Evolutionary conservation across 2,888 invertebrate genomes (phyloP).

Genomic region (Sinentomon sp.): DNA sequence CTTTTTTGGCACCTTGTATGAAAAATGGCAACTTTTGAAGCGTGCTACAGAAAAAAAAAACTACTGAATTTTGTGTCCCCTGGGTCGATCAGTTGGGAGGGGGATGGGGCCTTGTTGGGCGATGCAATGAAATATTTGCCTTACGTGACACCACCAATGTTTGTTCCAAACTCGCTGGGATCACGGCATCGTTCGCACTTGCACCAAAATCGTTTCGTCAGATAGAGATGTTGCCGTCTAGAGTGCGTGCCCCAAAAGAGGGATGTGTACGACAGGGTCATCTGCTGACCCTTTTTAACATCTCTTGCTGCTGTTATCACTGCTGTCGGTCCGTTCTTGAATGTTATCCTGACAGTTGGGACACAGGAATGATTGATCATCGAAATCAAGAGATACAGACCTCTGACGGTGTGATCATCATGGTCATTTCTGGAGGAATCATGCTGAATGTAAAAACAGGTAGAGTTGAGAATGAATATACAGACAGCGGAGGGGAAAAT

Average conservation of each 20-base stretch:
- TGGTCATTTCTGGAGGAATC: too few species aligned
- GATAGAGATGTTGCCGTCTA: slow-evolving; percentile 29
- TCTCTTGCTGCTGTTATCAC: slow-evolving; percentile 29
- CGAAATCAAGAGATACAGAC: slow-evolving; percentile 35
- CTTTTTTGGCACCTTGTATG: too few species aligned
- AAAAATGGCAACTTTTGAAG: not conserved
- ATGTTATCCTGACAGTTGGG: slow-evolving; percentile 35
- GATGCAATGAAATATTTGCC: not conserved
- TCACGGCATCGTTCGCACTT: slow-evolving; percentile 35
- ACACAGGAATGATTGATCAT: slow-evolving; percentile 39
- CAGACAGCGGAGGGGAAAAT: too few species aligned
- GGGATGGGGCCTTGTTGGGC: too few species aligned
- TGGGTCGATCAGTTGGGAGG: not conserved
- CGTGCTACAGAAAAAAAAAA: slow-evolving; percentile 1
- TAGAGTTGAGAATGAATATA: too few species aligned
- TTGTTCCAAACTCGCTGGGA: slow-evolving; percentile 23
- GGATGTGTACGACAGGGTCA: slow-evolving; percentile 35
- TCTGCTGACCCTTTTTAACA: slow-evolving; percentile 31
- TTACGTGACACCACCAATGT: too few species aligned
- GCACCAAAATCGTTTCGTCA: slow-evolving; percentile 39
- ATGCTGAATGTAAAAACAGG: too few species aligned
- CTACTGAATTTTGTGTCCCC: not conserved
- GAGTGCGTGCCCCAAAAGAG: slow-evolving; percentile 36
- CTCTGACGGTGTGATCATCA: slow-evolving; percentile 30
- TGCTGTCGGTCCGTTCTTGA: slow-evolving; percentile 29